Base-by-base conservation (phyloP, 2,113 vertebrate genomes). In the Pelusios castaneus region DNA sequence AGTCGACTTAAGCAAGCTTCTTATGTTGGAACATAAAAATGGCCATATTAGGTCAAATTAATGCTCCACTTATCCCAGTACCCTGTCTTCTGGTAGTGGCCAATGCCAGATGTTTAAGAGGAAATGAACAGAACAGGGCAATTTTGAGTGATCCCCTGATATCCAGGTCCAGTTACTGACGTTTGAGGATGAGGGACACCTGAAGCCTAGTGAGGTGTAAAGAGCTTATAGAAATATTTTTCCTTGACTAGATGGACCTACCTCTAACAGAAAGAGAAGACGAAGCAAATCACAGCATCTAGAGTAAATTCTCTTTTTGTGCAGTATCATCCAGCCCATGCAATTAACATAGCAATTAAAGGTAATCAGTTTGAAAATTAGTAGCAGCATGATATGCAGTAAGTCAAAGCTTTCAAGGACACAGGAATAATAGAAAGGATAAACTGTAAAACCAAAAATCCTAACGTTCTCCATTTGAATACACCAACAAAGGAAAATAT, bases 291-390 rank as follows among this genome's bases (percentile, higher is more conserved):
- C n/a, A 29, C 67, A 24, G 45, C 54, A 77, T 56, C 85, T 4
- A 14, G 8, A 6, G 22, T 45, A 91, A 94, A 89, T 3, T 80
- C 83, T 89, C 51, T 38, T n/a, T 21, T 11, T 5, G 16, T 10
- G 38, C 91, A 56, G 21, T 8, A 29, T 13, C 56, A 3, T 10
- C 83, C 8, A 88, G 75, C 84, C 22, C 43, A 67, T 1, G 17
- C 58, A 56, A 84, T 90, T 91, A 90, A 55, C 82, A 81, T 45
- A 47, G 80, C 63, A 82, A 88, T 94, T 89, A 91, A 78, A 82
- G 82, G 88, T 82, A 91, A 51, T 27, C 63, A 24, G 84, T 77
- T 51, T 49, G 79, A 82, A n/a, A 92, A 47, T 54, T 24, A 38
- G 49, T 1, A 85, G 84, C 82, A 84, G 3, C 34, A 51, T 87